Conservation (phyloP, 2,888 invertebrate species). For the Cotesia congregata region DNA sequence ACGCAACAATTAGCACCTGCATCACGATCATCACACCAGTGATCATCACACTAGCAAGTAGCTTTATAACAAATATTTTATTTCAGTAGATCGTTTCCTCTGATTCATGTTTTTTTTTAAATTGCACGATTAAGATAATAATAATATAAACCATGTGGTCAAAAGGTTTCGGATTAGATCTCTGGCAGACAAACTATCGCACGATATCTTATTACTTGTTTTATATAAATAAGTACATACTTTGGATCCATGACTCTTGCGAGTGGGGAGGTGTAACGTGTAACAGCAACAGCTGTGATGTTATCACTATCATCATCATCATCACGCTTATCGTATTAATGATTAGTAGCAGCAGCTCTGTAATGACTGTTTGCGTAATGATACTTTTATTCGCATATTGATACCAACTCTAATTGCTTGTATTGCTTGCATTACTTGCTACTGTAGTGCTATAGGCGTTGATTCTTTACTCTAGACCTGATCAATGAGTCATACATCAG, state of each 20-base stretch:
- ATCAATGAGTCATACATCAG: background rate
- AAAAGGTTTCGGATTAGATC: slow-evolving; percentile 26
- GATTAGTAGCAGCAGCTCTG: no score
- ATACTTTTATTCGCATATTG: no score
- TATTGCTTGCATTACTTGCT: background rate
- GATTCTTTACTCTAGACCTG: background rate
- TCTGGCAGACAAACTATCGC: slow-evolving; percentile 20
- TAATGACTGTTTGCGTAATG: no score
- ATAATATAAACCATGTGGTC: background rate
- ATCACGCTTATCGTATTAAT: no score
- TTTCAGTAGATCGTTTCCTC: slow-evolving; percentile 22
- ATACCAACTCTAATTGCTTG: background rate
- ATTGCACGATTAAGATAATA: background rate
- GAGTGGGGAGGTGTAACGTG: no score
- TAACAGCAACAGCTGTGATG: no score
- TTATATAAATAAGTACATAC: background rate
- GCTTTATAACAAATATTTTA: background rate
- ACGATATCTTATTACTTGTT: slow-evolving; percentile 18
- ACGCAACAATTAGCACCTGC: background rate
- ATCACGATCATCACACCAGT: background rate
- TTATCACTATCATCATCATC: no score
- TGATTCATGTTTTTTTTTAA: slow-evolving; percentile 10
- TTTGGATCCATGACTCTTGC: no score
- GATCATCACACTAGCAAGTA: background rate
- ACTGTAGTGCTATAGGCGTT: background rate